phyloP scores from a whole-genome alignment of 92 coral and sea anemone genomes.

The Porites divaricata region DNA sequence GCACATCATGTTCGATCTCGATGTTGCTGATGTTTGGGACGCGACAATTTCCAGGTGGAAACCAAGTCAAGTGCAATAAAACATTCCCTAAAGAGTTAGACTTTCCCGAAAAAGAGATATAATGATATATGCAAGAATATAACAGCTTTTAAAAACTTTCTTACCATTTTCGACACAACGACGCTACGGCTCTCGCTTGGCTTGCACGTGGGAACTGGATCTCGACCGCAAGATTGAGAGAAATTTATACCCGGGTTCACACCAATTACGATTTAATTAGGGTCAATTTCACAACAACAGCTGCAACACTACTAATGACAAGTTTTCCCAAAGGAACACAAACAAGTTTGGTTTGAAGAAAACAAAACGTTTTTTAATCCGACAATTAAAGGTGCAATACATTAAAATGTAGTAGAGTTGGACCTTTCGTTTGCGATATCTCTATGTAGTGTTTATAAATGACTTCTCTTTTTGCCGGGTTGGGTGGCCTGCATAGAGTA shows the following conservation, averaged over 20 bases:
- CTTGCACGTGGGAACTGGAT: conserved; percentile 37
- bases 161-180: conserved; percentile 1
- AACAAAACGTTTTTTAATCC: background rate
- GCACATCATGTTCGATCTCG: background rate
- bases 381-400: conserved; percentile 11
- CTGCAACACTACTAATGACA: background rate
- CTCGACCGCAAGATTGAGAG: conserved; percentile 8
- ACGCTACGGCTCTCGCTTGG: background rate
- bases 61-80: conserved; percentile 2
- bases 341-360: background rate
- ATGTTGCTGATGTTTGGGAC: background rate
- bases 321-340: conserved; percentile 37
- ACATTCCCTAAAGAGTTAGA: background rate
- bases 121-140: background rate
- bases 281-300: conserved; percentile 20
- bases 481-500: background rate
- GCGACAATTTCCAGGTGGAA: background rate
- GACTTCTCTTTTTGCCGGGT: conserved; percentile 20
- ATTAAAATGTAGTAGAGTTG: too few relatives aligned
- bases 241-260: conserved; percentile 11
- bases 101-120: background rate
- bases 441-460: background rate
- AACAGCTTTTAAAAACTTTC: background rate
- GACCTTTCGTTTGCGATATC: too few relatives aligned
- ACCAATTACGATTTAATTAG: conserved; percentile 27